Evolutionary conservation across 2,113 vertebrate genomes (phyloP).

Genomic region (Nanorana parkeri): DNA sequence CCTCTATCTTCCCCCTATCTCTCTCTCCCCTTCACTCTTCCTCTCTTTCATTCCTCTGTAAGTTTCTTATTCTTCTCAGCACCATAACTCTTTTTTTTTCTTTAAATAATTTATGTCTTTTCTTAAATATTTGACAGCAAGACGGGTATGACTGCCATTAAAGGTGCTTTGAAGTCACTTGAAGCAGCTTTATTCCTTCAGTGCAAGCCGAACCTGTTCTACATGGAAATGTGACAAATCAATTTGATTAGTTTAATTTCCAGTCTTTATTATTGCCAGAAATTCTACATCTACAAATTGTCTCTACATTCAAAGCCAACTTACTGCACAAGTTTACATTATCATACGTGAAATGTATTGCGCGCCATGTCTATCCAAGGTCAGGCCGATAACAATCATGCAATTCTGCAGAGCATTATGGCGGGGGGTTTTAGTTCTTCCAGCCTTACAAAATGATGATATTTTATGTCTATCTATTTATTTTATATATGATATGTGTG

Average conservation of each 20-base stretch:
- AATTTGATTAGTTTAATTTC: background rate
- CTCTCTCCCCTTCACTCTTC: background rate
- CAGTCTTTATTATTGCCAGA: background rate
- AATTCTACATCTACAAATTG: background rate
- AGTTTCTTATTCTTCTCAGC: background rate
- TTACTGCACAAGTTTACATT: too few relatives aligned
- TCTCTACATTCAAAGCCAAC: too few relatives aligned
- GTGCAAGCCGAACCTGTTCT: background rate
- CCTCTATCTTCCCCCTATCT: background rate
- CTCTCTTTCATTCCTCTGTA: background rate
- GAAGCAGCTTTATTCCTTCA: constrained; percentile 5
- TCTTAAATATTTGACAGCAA: constrained; percentile 12
- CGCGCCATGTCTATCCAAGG: too few relatives aligned
- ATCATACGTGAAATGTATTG: too few relatives aligned
- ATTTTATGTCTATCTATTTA: too few relatives aligned
- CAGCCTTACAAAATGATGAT: too few relatives aligned
- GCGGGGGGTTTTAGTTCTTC: too few relatives aligned
- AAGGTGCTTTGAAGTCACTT: background rate
- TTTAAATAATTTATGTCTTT: constrained; percentile 31
- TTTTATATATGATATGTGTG: too few relatives aligned
- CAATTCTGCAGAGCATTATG: too few relatives aligned
- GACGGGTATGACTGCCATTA: constrained; percentile 24
- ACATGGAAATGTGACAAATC: background rate
- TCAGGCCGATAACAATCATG: too few relatives aligned
- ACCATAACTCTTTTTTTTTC: constrained; percentile 3